Evolutionary conservation across 2,797 vertebrate genomes (phyloP).

Genomic region (Sebastes kiyomatsui): DNA sequence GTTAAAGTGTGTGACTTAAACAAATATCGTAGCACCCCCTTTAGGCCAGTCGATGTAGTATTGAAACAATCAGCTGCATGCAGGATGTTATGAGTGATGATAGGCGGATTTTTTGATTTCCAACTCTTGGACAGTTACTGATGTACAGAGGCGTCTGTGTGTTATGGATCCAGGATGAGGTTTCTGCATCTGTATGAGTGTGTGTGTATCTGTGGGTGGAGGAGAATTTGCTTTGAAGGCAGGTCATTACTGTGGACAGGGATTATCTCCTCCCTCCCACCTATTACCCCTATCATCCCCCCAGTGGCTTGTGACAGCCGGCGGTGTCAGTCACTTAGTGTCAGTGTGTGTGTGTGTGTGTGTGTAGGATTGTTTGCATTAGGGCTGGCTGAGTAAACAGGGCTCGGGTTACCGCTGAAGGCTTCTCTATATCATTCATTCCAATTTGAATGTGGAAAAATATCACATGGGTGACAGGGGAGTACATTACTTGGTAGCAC

Average conservation of each 20-base stretch:
- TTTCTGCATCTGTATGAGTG: neutral
- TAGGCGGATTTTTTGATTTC: neutral
- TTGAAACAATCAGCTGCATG: neutral
- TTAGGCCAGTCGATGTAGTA: conserved; percentile 18
- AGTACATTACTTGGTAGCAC: conserved; percentile 44
- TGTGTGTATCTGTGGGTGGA: neutral
- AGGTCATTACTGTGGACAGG: conserved; percentile 65
- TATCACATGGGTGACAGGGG: conserved; percentile 31
- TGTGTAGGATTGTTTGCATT: conserved; percentile 59
- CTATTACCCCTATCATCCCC: neutral
- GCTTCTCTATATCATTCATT: conserved; percentile 56
- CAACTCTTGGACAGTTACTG: neutral
- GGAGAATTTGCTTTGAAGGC: conserved; percentile 44
- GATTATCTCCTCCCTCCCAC: conserved; percentile 56
- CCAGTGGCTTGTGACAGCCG: conserved; percentile 60
- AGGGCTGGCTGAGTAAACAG: conserved; percentile 66
- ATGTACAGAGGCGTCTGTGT: neutral
- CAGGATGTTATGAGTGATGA: neutral
- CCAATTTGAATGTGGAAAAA: conserved; percentile 64
- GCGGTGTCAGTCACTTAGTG: conserved; percentile 65
- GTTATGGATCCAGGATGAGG: neutral
- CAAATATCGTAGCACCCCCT: conserved; percentile 45
- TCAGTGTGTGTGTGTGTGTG: conserved; percentile 2
- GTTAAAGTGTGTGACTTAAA: neutral
- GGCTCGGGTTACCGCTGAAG: conserved; percentile 59